These are phyloP conservation scores for Drosophila algonquin DNA, from an alignment of 2,888 invertebrate species.

Conservation along the genomic window DNA sequence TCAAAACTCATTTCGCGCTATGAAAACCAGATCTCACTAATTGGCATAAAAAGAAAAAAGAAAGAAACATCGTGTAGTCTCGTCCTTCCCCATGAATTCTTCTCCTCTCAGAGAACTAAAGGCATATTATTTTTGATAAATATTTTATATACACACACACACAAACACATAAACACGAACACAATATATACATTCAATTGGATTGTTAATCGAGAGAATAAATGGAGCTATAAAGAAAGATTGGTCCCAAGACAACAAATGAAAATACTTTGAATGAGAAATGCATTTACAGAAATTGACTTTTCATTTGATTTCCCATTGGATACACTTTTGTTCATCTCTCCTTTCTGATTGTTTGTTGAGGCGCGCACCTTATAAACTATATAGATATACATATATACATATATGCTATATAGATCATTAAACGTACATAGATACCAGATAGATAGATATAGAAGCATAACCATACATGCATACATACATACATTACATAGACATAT, in stretches of 20 bases:
- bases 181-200: constrained; percentile 26
- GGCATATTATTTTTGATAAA: constrained; percentile 78
- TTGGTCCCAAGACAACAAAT: background rate
- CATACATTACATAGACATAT: constrained; percentile 6
- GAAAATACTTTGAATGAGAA: background rate
- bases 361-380: constrained; percentile 37
- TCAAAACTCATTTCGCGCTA: constrained; percentile 64
- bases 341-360: constrained; percentile 30
- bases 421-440: constrained; percentile 25
- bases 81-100: background rate
- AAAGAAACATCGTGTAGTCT: background rate
- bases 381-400: background rate
- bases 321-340: background rate
- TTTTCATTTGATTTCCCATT: constrained; percentile 14
- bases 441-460: constrained; percentile 25
- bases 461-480: constrained; percentile 20
- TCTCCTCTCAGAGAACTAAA: constrained; percentile 20
- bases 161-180: constrained; percentile 2
- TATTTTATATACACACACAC: constrained; percentile 61
- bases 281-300: constrained; percentile 22
- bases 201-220: constrained; percentile 39
- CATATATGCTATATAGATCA: background rate
- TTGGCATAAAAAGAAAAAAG: constrained; percentile 66
- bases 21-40: constrained; percentile 80
- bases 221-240: constrained; percentile 10